Conservation (phyloP, 2,888 invertebrate species). For the Asteroscopus sphinx region DNA sequence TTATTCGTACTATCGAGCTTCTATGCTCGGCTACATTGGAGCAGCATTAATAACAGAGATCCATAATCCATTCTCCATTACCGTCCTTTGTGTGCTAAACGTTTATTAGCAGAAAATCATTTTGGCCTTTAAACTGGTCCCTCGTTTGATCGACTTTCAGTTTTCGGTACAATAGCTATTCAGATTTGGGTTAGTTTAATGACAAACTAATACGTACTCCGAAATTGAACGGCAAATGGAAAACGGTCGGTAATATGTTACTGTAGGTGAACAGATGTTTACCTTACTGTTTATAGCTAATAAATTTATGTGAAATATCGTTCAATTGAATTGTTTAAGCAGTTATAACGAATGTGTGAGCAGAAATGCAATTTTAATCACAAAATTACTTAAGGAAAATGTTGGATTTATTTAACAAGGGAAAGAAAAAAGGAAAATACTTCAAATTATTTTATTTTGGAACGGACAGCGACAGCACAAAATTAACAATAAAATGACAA, state of each 20-base stretch:
- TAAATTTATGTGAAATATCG: conserved; percentile 20
- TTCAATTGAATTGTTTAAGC: conserved; percentile 25
- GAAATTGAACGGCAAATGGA: conserved; percentile 41
- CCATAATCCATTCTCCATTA: conserved; percentile 70
- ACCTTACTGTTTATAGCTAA: conserved; percentile 19
- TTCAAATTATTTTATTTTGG: no score
- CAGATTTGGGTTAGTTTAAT: conserved; percentile 51
- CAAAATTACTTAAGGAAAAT: not conserved
- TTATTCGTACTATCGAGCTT: conserved; percentile 52
- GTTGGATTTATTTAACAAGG: not conserved
- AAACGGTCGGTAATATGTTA: conserved; percentile 32
- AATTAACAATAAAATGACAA: no score
- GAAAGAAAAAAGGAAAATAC: no score
- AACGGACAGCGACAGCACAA: no score
- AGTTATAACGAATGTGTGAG: conserved; percentile 4
- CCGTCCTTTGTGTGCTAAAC: conserved; percentile 73
- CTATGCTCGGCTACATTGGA: conserved; percentile 57
- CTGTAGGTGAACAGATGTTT: conserved; percentile 27
- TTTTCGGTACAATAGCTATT: conserved; percentile 57
- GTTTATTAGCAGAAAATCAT: conserved; percentile 74
- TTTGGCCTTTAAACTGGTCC: conserved; percentile 65
- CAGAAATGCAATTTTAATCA: not conserved
- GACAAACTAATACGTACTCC: conserved; percentile 39
- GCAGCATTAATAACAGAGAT: conserved; percentile 65
- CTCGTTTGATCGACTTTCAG: conserved; percentile 62